These are phyloP conservation scores for Hippocampus kuda DNA, from an alignment of 2,797 vertebrate genomes.

Conservation along the genomic window DNA sequence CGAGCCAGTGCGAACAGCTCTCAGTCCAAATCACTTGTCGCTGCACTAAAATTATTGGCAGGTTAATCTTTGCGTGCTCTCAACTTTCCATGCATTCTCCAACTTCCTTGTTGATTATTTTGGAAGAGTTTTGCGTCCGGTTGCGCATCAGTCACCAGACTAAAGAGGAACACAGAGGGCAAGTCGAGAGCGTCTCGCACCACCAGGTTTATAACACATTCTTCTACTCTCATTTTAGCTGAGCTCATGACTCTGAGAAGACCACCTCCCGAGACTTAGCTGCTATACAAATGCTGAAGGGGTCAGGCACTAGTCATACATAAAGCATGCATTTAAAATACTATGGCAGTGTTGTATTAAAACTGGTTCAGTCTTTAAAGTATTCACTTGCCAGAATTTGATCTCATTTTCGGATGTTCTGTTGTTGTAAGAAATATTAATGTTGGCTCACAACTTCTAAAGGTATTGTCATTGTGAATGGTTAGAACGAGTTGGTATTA, in stretches of 20 bases:
- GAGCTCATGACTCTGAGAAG: conserved; percentile 47
- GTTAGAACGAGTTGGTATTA: neutral
- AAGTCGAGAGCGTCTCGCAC: conserved; percentile 50
- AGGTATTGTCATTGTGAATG: neutral
- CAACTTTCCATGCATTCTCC: neutral
- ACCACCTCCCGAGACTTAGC: conserved; percentile 36
- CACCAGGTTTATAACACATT: conserved; percentile 36
- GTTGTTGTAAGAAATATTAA: neutral
- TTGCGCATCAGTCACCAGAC: conserved; percentile 30
- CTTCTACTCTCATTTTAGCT: conserved; percentile 57
- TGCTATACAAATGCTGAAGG: conserved; percentile 60
- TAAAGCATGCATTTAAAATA: conserved; percentile 4
- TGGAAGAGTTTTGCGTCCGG: conserved; percentile 14
- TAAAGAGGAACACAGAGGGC: conserved; percentile 49
- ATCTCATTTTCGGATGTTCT: neutral
- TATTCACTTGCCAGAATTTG: neutral
- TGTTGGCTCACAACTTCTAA: neutral
- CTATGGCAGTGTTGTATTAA: neutral
- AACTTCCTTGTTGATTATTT: neutral
- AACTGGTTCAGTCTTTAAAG: neutral
- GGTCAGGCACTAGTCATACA: conserved; percentile 19
- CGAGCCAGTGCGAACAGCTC: neutral
- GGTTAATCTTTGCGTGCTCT: neutral
- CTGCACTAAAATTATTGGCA: neutral
- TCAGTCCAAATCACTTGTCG: neutral